Percentiles rank a stretch among this genome's conserved stretches.
phyloP scores from a whole-genome alignment of 2,113 vertebrate genomes.

The Merops nubicus region DNA sequence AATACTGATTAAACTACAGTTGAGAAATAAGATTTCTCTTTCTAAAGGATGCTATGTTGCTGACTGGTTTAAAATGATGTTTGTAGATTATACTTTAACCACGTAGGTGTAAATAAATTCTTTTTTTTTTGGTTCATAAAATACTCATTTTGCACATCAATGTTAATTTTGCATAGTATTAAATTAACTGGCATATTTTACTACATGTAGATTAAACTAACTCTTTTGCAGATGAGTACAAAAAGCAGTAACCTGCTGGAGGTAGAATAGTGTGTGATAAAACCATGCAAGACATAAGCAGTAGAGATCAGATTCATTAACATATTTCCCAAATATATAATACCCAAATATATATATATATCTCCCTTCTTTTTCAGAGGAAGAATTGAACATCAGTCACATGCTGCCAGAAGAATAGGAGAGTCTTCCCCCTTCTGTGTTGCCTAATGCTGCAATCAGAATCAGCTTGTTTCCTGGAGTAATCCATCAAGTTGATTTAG shows the following conservation, averaged over 20 bases:
- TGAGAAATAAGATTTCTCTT: background rate
- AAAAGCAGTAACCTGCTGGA: background rate
- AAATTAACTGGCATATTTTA: background rate
- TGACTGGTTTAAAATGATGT: background rate
- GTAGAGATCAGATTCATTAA: background rate
- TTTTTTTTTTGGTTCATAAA: background rate
- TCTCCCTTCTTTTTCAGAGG: background rate
- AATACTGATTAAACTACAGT: background rate
- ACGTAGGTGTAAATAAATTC: background rate
- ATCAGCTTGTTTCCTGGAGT: background rate
- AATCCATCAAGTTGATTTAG: constrained; percentile 54
- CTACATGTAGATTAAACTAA: background rate
- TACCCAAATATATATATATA: no score
- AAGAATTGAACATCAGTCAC: background rate
- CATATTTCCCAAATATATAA: background rate
- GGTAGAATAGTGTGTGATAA: background rate
- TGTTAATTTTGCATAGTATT: background rate
- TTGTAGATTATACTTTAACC: background rate
- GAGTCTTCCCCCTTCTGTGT: background rate
- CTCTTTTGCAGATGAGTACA: background rate
- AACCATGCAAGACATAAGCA: background rate
- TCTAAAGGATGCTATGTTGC: background rate
- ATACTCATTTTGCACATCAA: background rate
- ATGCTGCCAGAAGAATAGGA: background rate
- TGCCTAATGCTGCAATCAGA: background rate